These are phyloP conservation scores for Cheilinus undulatus DNA, from an alignment of 2,113 vertebrate species.

Conservation along the genomic window DNA sequence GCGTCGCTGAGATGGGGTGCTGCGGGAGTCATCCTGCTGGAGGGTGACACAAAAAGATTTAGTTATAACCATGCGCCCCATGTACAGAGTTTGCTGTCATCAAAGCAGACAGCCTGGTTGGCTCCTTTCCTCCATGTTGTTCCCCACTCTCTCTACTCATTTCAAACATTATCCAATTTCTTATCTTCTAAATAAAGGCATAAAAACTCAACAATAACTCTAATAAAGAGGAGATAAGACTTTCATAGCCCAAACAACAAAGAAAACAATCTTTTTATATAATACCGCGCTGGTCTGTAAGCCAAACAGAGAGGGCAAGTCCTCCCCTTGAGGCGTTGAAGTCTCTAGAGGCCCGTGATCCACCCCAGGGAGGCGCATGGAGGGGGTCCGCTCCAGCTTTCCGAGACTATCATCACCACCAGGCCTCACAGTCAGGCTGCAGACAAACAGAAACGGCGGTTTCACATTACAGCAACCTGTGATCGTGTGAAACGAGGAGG, in stretches of 20 bases:
- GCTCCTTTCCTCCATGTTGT: too few relatives aligned
- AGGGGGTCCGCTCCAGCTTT: constrained; percentile 66
- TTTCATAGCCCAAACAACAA: neutral
- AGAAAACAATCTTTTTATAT: neutral
- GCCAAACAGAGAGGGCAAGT: constrained; percentile 53
- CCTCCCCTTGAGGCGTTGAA: constrained; percentile 75
- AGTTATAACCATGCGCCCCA: too few relatives aligned
- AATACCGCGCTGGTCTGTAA: constrained; percentile 69
- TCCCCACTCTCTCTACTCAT: too few relatives aligned
- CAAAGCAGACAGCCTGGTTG: too few relatives aligned
- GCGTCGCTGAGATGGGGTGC: constrained; percentile 71
- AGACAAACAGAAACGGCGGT: constrained; percentile 5
- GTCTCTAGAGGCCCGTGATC: constrained; percentile 69
- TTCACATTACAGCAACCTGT: neutral
- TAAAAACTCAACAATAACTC: too few relatives aligned
- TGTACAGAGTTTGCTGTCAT: too few relatives aligned
- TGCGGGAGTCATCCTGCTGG: constrained; percentile 79
- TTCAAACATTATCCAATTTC: too few relatives aligned
- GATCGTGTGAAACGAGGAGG: neutral
- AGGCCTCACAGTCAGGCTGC: constrained; percentile 67
- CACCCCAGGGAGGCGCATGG: constrained; percentile 65
- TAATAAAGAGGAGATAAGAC: too few relatives aligned
- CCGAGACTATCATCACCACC: constrained; percentile 63
- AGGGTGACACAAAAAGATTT: neutral
- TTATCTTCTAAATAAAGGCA: too few relatives aligned